A percentile compares a stretch with the other conserved stretches of the same genome.
These are phyloP conservation scores for Falco concolor DNA, from an alignment of 2,797 vertebrate genomes.

Conservation along the genomic window DNA sequence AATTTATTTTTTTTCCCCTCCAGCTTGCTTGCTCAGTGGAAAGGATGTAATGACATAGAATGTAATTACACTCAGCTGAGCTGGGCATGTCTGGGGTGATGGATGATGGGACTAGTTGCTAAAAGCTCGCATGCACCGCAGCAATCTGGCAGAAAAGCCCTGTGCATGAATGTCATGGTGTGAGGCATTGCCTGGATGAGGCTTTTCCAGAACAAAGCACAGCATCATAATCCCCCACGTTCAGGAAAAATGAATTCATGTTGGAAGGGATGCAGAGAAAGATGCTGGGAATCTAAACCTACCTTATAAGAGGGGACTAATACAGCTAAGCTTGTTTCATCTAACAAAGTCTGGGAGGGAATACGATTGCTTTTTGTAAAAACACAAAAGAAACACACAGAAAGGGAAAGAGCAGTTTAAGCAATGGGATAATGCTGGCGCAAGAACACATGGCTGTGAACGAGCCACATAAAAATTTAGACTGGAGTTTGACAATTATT, in stretches of 20 bases:
- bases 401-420: not conserved
- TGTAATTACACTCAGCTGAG: not conserved
- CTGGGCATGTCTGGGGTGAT: not conserved
- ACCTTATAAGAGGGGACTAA: not conserved
- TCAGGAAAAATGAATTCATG: not conserved
- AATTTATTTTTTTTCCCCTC: not conserved
- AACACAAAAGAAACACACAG: not conserved
- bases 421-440: not conserved
- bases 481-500: not conserved
- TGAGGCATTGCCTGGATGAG: not conserved
- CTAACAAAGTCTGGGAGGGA: not conserved
- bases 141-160: not conserved
- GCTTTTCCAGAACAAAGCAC: not conserved
- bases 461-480: not conserved
- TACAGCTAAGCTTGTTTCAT: not conserved
- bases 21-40: not conserved
- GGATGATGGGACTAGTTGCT: not conserved
- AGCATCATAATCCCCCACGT: fast-evolving
- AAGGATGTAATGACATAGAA: not conserved
- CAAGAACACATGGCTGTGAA: not conserved
- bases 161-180: fast-evolving
- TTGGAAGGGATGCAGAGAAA: not conserved
- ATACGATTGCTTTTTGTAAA: not conserved
- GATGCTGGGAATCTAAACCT: not conserved
- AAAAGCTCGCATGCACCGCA: not conserved